Evolutionary conservation across 37 sponge, comb jelly and placozoan genomes (phyloP), one percentile per base, ranked within the genome.

Genomic region (Tethya wilhelma): DNA sequence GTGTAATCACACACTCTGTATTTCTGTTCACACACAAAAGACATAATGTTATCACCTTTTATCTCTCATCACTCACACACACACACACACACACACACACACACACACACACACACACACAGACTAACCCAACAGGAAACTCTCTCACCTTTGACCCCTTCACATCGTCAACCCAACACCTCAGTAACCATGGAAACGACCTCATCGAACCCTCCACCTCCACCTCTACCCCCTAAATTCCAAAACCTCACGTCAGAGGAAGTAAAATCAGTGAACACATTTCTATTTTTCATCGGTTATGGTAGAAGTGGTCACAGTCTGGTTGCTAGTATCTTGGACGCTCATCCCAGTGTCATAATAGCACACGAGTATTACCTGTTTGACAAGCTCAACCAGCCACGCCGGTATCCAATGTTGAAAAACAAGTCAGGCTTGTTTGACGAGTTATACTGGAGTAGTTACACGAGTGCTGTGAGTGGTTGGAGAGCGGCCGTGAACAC

Each of bases 281-380:
- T 87, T 34, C 34, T 87, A 4, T 74, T 87, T 49, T 87, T 87
- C 59, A 28, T 87, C 29, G 88, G 88, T 1, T 81, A 81, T 36
- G 82, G 72, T 17, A 45, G 88, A 38, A 87, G 88, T 74, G 77
- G 88, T 0, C 88, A 87, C 64, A 87, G 88, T 43, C 75, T 87
- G 17, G 63, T 87, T 14, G 88, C 77, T 19, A 74, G 82, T 41
- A 40, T 87, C 23, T 43, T 87, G 63, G 88, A 87, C 45, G 88
- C 88, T n/a, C 88, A 87, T 57, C 88, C 88, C 39, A 74, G 81
- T 46, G 43, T 81, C 19, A 73, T 81, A 26, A 87, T 87, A 23
- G 74, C 88, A 1, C 64, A 87, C 56, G 88, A 87, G 23, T 84
- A 75, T 38, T 75, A 67, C 56, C 77, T 84, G 34, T 84, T 84